Conservation (phyloP, 2,113 vertebrate species). For the Tor tambroides region DNA sequence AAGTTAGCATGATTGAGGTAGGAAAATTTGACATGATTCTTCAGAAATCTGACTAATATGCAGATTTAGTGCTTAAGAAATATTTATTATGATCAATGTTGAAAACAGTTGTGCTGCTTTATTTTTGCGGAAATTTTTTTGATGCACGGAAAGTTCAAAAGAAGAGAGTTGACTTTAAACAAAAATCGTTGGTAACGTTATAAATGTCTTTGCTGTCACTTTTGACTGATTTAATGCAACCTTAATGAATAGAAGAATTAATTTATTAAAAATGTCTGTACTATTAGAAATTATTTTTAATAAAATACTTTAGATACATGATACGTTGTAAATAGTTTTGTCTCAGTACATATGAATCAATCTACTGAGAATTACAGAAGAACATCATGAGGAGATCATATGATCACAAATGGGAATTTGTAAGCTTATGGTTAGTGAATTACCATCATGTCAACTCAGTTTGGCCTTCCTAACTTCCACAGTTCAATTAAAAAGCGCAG, state of each 20-base stretch:
- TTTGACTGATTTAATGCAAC: neutral
- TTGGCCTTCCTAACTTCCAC: neutral
- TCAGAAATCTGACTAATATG: neutral
- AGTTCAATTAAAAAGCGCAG: slow-evolving; percentile 68
- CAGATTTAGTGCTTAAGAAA: neutral
- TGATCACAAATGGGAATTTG: neutral
- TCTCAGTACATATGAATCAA: neutral
- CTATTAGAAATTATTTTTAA: neutral
- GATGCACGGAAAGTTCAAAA: neutral
- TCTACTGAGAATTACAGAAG: neutral
- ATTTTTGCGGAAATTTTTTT: neutral
- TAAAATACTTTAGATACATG: neutral
- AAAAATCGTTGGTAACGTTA: neutral
- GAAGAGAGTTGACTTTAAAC: neutral
- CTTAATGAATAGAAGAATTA: neutral
- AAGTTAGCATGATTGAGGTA: no score
- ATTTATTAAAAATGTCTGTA: neutral
- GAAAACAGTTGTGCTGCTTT: neutral
- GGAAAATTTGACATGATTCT: no score
- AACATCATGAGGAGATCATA: neutral
- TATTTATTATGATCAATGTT: neutral
- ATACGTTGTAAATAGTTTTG: neutral
- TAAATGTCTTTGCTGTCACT: neutral
- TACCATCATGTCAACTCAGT: neutral
- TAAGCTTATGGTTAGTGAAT: neutral